Percentiles rank a stretch among this genome's conserved stretches.
phyloP scores from a whole-genome alignment of 2,888 invertebrate genomes.

The Nebria salina region DNA sequence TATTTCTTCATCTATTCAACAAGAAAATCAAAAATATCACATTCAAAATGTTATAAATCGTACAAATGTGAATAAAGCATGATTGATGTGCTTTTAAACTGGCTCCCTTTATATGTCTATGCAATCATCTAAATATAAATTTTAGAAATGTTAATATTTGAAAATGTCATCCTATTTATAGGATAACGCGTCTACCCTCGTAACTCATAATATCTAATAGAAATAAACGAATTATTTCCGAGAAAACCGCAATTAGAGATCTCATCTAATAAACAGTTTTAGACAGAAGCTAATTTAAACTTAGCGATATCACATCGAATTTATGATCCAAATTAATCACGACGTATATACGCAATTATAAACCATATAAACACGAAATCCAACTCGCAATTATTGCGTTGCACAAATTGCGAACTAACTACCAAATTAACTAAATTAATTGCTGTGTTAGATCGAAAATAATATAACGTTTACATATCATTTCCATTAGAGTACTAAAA shows the following conservation, averaged over 20 bases:
- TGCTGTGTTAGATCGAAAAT: neutral
- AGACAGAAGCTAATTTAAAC: conserved; percentile 31
- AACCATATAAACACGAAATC: neutral
- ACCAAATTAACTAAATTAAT: no score
- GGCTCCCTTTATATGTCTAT: no score
- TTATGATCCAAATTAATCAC: neutral
- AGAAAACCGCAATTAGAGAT: neutral
- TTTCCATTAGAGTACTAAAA: neutral
- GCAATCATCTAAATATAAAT: no score
- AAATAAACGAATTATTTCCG: neutral
- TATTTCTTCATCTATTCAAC: conserved; percentile 75
- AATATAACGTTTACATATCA: neutral
- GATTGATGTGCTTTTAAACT: no score
- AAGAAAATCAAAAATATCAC: conserved; percentile 26
- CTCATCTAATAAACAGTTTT: conserved; percentile 19
- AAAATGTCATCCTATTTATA: no score
- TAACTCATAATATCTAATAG: neutral
- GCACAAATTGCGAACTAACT: neutral
- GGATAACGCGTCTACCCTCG: no score
- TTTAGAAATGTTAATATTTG: no score
- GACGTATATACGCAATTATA: conserved; percentile 3
- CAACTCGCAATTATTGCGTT: neutral
- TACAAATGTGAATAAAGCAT: conserved; percentile 4
- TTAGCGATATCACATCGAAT: conserved; percentile 23
- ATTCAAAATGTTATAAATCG: neutral